Evolutionary conservation across 2,113 vertebrate species (phyloP), one percentile per base, ranked within the genome.

Genomic region (Psettodes erumei): DNA sequence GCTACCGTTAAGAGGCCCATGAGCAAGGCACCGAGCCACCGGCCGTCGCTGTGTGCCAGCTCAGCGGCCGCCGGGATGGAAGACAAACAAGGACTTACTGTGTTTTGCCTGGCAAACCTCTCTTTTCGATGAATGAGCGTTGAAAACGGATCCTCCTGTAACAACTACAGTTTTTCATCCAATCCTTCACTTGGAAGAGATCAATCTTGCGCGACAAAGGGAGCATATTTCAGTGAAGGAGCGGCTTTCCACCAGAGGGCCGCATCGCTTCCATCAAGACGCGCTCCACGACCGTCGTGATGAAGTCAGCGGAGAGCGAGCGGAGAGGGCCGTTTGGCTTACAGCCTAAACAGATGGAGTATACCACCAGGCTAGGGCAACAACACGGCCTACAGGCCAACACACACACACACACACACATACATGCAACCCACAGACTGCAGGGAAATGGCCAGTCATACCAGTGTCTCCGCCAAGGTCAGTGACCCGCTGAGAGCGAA

Each of bases 291-390:
- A 35, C 56, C 67, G 55, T 74, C 71, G 38, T 60, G 75, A 47
- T 78, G 68, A 78, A 86, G 75, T 66, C 73, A 77, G 66, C 5
- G 16, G 85, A 83, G 81, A 85, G 54, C 6, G 28, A 56, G 72
- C 60, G 25, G 45, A 79, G 85, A 82, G 71, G 51, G 76, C 74
- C 43, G 70, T 40, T 88, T 90, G 90, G 90, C 82, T 45, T 15
- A 30, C 77, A 58, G 89, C 89, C 89, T 55, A 37, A 79, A 90
- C 89, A 90, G 89, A 92, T 89, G 90, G 89, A 88, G 77, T 55
- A 53, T 68, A 83, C 87, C 88, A 83, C 84, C 86, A 77, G 79
- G 85, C 82, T 58, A 67, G 77, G 81, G 75, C 86, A 79, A 77
- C 74, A 83, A 87, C 83, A 84, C 66, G 75, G 79, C 77, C 81